Evolutionary conservation across 1,140 invertebrate genomes (phyloP).

Genomic region (Heliconius himera): DNA sequence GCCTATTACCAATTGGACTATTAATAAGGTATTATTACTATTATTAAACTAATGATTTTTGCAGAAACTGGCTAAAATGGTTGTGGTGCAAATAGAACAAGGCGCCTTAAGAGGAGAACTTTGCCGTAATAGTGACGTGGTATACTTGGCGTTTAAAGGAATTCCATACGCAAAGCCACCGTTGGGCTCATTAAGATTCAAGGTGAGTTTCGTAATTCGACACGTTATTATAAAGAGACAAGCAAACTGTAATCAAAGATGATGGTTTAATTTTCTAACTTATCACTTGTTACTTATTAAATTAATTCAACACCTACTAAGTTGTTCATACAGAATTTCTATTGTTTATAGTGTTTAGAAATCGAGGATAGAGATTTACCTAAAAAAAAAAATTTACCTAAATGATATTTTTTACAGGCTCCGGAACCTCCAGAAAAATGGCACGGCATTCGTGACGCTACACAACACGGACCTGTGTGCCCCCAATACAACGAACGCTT

Average conservation of each 20-base stretch:
- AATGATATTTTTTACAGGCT: slow-evolving; percentile 46
- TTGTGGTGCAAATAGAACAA: slow-evolving; percentile 60
- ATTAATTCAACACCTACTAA: no score
- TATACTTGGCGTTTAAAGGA: slow-evolving; percentile 83
- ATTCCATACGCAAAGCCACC: slow-evolving; percentile 87
- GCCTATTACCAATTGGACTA: slow-evolving; percentile 22
- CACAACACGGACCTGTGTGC: slow-evolving; percentile 74
- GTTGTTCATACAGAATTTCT: no score
- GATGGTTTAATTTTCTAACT: no score
- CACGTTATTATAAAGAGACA: background rate
- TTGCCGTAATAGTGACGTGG: slow-evolving; percentile 61
- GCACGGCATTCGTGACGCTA: slow-evolving; percentile 76
- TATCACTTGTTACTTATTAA: no score
- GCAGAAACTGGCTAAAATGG: slow-evolving; percentile 44
- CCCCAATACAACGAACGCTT: slow-evolving; percentile 74
- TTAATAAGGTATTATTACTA: background rate
- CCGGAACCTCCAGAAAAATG: slow-evolving; percentile 78
- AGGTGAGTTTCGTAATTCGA: slow-evolving; percentile 53
- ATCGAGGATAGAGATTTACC: no score
- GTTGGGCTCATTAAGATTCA: slow-evolving; percentile 83
- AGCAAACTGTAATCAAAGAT: no score
- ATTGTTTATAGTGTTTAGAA: no score
- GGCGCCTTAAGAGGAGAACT: slow-evolving; percentile 69
- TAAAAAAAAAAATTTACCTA: background rate
- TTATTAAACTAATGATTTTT: slow-evolving; percentile 12